Percentiles rank a stretch among this genome's conserved stretches.
Conservation (phyloP, 2,797 vertebrate species). For the Amphiprion clarkii region DNA sequence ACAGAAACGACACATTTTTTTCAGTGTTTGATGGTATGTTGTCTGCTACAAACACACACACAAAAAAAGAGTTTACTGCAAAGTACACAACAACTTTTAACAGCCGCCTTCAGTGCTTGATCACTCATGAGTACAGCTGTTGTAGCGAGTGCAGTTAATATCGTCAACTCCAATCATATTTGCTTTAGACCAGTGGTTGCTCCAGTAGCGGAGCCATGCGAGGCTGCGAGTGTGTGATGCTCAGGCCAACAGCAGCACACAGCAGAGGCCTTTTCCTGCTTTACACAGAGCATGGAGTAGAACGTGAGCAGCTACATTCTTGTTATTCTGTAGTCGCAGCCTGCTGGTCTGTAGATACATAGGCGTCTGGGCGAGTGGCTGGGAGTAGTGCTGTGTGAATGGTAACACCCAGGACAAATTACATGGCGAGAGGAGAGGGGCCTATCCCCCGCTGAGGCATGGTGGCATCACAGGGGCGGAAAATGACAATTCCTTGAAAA, state of each 20-base stretch:
- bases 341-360: conserved; percentile 85
- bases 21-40: conserved; percentile 13
- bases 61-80: conserved; percentile 45
- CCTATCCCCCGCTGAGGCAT: conserved; percentile 82
- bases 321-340: conserved; percentile 82
- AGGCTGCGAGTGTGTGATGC: conserved; percentile 58
- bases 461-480: conserved; percentile 87
- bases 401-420: conserved; percentile 87
- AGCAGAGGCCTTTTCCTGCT: conserved; percentile 68
- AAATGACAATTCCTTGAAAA: conserved; percentile 91
- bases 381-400: conserved; percentile 82
- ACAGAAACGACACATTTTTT: conserved; percentile 6
- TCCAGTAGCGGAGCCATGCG: conserved; percentile 51
- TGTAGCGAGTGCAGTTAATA: conserved; percentile 71
- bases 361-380: conserved; percentile 75
- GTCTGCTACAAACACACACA: conserved; percentile 29
- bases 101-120: conserved; percentile 59
- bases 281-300: conserved; percentile 72
- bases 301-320: conserved; percentile 77
- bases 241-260: conserved; percentile 65
- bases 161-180: conserved; percentile 77
- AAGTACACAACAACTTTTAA: conserved; percentile 57
- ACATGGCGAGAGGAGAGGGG: conserved; percentile 77
- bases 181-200: conserved; percentile 73
- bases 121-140: conserved; percentile 58